Percentiles rank a stretch among this genome's conserved stretches.
Evolutionary conservation across 2,888 invertebrate species (phyloP).

Genomic region (Archips crataeganus): DNA sequence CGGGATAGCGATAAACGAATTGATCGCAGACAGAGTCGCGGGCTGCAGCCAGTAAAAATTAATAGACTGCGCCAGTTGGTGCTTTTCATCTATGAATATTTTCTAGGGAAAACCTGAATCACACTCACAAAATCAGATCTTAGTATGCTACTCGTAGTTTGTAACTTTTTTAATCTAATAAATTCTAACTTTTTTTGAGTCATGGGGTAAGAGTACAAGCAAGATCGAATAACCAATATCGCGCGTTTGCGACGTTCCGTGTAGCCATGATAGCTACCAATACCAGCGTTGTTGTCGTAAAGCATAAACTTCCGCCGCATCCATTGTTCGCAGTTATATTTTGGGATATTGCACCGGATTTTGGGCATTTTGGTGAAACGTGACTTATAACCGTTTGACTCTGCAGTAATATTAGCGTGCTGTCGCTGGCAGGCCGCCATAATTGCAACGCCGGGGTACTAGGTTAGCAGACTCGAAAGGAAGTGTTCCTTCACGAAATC

Average conservation of each 20-base stretch:
- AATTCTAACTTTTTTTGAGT: neutral
- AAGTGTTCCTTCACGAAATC: slow-evolving; percentile 66
- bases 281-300: slow-evolving; percentile 60
- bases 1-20: too few species aligned
- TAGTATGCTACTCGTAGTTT: neutral
- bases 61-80: too few species aligned
- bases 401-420: slow-evolving; percentile 67
- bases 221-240: slow-evolving; percentile 42
- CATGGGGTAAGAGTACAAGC: neutral
- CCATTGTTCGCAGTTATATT: slow-evolving; percentile 57
- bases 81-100: too few species aligned
- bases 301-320: slow-evolving; percentile 63
- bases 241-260: slow-evolving; percentile 37
- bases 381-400: slow-evolving; percentile 69
- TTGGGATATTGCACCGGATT: slow-evolving; percentile 61
- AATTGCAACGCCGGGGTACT: slow-evolving; percentile 65
- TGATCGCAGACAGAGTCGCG: too few species aligned
- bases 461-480: slow-evolving; percentile 64
- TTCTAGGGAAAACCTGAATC: neutral
- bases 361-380: slow-evolving; percentile 70
- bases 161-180: neutral
- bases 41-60: too few species aligned
- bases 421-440: slow-evolving; percentile 75
- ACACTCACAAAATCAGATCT: too few species aligned
- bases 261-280: slow-evolving; percentile 39